Evolutionary conservation across 2,888 invertebrate species (phyloP), one percentile per base, ranked within the genome.

Genomic region (Pristionchus japonicus): DNA sequence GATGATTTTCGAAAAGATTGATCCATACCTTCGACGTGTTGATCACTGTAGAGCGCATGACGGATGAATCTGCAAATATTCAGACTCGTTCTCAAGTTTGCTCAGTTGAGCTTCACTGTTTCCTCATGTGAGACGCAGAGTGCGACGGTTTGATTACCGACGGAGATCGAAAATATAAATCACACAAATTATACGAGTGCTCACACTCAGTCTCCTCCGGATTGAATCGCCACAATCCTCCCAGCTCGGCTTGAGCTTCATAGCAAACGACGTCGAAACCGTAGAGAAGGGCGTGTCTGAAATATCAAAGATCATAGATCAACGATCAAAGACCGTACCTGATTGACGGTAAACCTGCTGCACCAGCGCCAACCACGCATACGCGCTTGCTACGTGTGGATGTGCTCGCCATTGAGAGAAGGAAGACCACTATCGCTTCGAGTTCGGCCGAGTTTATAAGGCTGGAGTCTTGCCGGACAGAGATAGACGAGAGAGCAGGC

Each of bases 1-100:
- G n/a, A n/a, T n/a, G n/a, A n/a, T n/a, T n/a, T n/a, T n/a, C n/a
- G n/a, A n/a, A n/a, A n/a, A n/a, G n/a, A n/a, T n/a, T n/a, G n/a
- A n/a, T n/a, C n/a, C n/a, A n/a, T n/a, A n/a, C n/a, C 61, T 95
- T 95, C 86, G 94, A 94, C 15, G 94, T 93, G 90, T 95, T 95
- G 89, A 94, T 95, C 49, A 95, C 91, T 0, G 95, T 95, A 11
- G 92, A 92, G 43, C 93, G 91, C 92, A 94, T 94, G 15, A 94
- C 94, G 0, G 93, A 94, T 1, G 93, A 93, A 15, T 94, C 90
- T 83, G 91, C 92, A 92, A 64, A 27, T 83, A 34, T 80, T 74
- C 43, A 89, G 89, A 70, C 34, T 89, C 88, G n/a, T 83, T 88
- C 20, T 89, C 89, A n/a, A n/a, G n/a, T n/a, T n/a, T n/a, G n/a